Evolutionary conservation across 2,888 invertebrate genomes (phyloP).

Genomic region (Carpatolechia fugitivella): DNA sequence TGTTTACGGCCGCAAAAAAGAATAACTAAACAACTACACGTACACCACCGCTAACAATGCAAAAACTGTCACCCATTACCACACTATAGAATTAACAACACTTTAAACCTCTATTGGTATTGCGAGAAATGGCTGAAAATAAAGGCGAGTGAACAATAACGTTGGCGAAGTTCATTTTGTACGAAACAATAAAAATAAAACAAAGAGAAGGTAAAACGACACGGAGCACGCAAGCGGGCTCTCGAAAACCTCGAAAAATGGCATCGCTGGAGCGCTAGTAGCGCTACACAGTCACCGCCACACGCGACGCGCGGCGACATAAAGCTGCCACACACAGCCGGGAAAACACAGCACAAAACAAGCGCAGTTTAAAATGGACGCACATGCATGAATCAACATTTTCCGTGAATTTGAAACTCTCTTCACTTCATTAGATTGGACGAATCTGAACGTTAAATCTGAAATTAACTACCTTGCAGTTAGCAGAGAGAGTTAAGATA

Average conservation of each 20-base stretch:
- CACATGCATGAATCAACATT: too few species aligned
- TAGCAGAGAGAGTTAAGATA: too few species aligned
- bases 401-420: too few species aligned
- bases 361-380: too few species aligned
- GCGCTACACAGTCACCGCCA: background rate
- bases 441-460: too few species aligned
- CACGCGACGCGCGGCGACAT: constrained; percentile 2
- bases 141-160: background rate
- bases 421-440: constrained; percentile 41
- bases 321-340: constrained; percentile 39
- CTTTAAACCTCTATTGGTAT: constrained; percentile 44
- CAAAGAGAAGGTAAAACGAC: background rate
- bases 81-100: constrained; percentile 39
- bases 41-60: constrained; percentile 43
- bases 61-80: constrained; percentile 46
- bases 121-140: constrained; percentile 26
- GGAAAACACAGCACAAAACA: too few species aligned
- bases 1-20: constrained; percentile 44
- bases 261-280: background rate
- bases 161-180: background rate
- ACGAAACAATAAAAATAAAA: background rate
- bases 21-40: constrained; percentile 38
- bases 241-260: background rate
- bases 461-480: too few species aligned
- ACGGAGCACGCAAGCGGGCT: background rate